phyloP scores from a whole-genome alignment of 2,888 invertebrate genomes.

The Mactromeris polynyma region DNA sequence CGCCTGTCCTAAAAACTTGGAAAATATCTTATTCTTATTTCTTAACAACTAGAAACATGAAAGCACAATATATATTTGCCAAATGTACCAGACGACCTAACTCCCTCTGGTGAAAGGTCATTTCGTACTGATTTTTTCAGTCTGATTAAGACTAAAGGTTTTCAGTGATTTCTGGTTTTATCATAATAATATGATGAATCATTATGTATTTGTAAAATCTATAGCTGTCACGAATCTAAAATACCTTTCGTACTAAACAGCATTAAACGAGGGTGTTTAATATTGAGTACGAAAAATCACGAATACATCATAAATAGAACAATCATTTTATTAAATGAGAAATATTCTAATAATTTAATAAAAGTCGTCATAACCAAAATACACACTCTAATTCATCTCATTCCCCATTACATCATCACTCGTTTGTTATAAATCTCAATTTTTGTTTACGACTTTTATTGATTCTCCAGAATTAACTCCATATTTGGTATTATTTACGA shows the following conservation, averaged over 20 bases:
- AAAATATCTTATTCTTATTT: too few relatives aligned
- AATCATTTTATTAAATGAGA: background rate
- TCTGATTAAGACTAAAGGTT: too few relatives aligned
- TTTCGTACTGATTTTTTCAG: too few relatives aligned
- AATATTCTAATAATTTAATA: background rate
- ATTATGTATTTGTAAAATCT: too few relatives aligned
- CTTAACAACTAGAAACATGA: too few relatives aligned
- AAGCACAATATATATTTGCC: too few relatives aligned
- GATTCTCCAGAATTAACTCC: background rate
- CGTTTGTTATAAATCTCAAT: background rate
- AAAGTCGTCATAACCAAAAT: background rate
- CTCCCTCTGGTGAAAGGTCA: too few relatives aligned
- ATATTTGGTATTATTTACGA: background rate
- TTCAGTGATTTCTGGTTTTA: too few relatives aligned
- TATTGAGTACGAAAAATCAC: slow-evolving; percentile 16
- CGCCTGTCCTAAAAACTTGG: too few relatives aligned
- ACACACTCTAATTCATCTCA: background rate
- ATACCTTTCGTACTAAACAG: background rate
- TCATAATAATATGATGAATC: too few relatives aligned
- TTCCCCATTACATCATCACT: too few relatives aligned
- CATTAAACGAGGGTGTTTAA: background rate
- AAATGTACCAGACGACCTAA: too few relatives aligned
- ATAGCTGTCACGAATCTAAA: background rate
- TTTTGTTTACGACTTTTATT: slow-evolving; percentile 25
- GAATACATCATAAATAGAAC: background rate